Percentiles rank a stretch among this genome's conserved stretches.
These are phyloP conservation scores for Chloebia gouldiae DNA, from an alignment of 2,113 vertebrate species.

Conservation along the genomic window DNA sequence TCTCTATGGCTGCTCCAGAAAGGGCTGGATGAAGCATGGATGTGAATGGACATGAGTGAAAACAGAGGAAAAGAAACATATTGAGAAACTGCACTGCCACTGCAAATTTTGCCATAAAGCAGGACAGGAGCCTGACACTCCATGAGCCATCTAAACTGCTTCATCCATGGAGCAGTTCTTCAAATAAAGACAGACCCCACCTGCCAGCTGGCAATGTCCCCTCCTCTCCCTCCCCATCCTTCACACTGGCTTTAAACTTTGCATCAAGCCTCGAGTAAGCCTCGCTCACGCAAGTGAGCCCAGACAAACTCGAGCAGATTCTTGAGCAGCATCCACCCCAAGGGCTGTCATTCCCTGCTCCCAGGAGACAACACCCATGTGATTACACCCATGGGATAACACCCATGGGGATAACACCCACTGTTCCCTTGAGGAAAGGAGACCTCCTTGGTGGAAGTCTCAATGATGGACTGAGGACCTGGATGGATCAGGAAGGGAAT, in stretches of 20 bases:
- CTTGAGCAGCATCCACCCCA: background rate
- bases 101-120: background rate
- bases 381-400: background rate
- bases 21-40: background rate
- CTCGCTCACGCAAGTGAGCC: accelerated
- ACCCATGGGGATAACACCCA: background rate
- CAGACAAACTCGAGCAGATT: background rate
- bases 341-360: background rate
- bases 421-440: accelerated
- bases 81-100: background rate
- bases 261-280: background rate
- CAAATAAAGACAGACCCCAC: background rate
- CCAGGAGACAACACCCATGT: background rate
- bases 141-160: background rate
- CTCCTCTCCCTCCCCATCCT: background rate
- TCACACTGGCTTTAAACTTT: background rate
- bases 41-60: background rate
- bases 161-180: background rate
- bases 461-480: background rate
- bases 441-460: background rate
- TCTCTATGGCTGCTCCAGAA: background rate
- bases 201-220: background rate
- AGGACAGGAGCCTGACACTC: background rate
- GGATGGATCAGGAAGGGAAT: background rate
- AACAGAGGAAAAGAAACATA: accelerated